A percentile compares a stretch with the other conserved stretches of the same genome.
Conservation (phyloP, 1,140 invertebrate genomes). For the Drosophila mojavensis region DNA sequence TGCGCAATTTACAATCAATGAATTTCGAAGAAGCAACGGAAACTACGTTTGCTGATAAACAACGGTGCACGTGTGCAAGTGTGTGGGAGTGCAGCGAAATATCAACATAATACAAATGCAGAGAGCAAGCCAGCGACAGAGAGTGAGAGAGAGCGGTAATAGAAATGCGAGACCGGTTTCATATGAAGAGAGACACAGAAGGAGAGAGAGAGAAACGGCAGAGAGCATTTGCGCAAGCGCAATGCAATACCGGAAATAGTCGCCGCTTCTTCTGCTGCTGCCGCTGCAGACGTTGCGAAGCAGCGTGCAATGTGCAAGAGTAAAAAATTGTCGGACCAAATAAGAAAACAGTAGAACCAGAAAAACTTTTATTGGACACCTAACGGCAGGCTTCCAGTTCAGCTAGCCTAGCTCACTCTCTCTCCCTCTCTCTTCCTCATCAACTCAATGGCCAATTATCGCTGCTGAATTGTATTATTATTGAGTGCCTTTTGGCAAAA, state of each 20-base stretch:
- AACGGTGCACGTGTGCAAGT: constrained; percentile 14
- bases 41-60: constrained; percentile 46
- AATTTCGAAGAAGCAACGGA: constrained; percentile 50
- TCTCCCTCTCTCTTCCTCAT: constrained; percentile 9
- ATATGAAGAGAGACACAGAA: neutral
- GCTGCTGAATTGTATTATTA: constrained; percentile 75
- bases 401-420: constrained; percentile 1
- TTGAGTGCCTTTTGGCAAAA: constrained; percentile 47
- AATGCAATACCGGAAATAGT: constrained; percentile 46
- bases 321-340: constrained; percentile 21
- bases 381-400: constrained; percentile 38
- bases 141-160: neutral
- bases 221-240: constrained; percentile 47
- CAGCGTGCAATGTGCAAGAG: constrained; percentile 42
- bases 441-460: constrained; percentile 71
- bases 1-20: constrained; percentile 52
- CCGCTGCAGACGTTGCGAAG: constrained; percentile 31
- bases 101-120: constrained; percentile 53
- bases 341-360: constrained; percentile 44
- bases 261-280: neutral
- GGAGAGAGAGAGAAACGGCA: neutral
- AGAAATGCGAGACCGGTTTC: constrained; percentile 30
- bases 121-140: constrained; percentile 16
- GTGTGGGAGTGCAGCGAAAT: constrained; percentile 56
- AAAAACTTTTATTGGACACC: constrained; percentile 47